Base-by-base conservation (phyloP, 2,888 invertebrate genomes). In the Eupeodes latifasciatus region DNA sequence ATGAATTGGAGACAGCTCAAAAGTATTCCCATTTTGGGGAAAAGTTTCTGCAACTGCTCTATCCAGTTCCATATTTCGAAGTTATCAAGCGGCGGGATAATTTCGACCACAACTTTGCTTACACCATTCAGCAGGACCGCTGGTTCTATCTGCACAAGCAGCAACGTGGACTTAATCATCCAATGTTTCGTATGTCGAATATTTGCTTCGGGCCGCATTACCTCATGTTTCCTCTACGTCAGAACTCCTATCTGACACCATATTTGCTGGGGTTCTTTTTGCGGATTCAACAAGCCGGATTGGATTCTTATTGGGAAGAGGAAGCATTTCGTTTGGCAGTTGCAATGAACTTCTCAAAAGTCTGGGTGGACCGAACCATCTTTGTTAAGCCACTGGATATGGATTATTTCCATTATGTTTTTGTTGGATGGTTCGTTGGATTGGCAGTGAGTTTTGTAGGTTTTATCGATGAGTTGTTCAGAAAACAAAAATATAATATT, bases 161-260 rank as follows among this genome's bases (percentile, higher is more conserved):
- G 47, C 93, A 93, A 67, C 36, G 40, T 0, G 90, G 90, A 61
- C 53, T 92, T 0, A 80, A 34, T 0, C 84, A 86, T 27, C 93
- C 92, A 4, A 59, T 91, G 16, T 93, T 92, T 75, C 90, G 90
- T 0, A 16, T 90, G 0, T 91, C 92, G 0, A 69, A 87, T 0
- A 91, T 92, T 6, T 93, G 93, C 44, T 89, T 91, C 40, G 92
- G 92, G 1, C 93, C 92, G 1, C 92, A 87, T 62, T 92, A 91
- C 51, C 92, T 92, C 67, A 91, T 91, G 0, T 92, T 89, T 86
- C 92, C 92, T 9, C 19, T 71, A 0, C 40, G 11, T 0, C 12
- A 55, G 2, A 71, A 71, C 6, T 71, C 71, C 19, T 53, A 71
- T 55, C 4, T 55, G 10, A 19, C 11, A 10, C 19, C 40, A n/a